A percentile compares a stretch with the other conserved stretches of the same genome.
phyloP scores from a whole-genome alignment of 37 sponge, comb jelly and placozoan species.

The Amphimedon queenslandica region DNA sequence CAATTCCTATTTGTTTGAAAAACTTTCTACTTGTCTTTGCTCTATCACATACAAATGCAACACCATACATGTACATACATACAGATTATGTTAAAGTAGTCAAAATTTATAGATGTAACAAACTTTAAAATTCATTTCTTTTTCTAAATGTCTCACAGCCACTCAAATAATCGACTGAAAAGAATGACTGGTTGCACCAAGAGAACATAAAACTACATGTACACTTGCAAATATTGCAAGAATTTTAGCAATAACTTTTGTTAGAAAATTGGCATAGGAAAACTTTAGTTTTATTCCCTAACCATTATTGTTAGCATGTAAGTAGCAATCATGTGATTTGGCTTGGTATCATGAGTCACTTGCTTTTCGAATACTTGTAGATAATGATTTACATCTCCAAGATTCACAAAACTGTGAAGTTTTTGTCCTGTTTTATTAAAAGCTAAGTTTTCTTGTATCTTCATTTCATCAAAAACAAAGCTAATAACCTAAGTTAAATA shows the following conservation, averaged over 20 bases:
- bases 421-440: not conserved
- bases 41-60: not conserved
- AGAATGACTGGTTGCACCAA: not conserved
- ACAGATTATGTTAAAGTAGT: not conserved
- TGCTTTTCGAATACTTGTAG: not conserved
- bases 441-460: not conserved
- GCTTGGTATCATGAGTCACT: not conserved
- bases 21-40: not conserved
- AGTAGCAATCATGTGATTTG: not conserved
- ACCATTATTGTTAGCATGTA: not conserved
- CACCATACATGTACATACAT: not conserved
- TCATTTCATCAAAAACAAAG: not conserved
- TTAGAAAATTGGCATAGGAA: not conserved
- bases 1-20: not conserved
- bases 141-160: not conserved
- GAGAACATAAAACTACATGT: too few species aligned
- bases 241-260: not conserved
- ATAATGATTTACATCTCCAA: not conserved
- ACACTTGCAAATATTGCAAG: too few species aligned
- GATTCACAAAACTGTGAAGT: not conserved
- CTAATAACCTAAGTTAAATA: too few species aligned
- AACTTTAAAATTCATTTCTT: not conserved
- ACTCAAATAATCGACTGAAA: not conserved
- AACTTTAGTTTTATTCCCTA: not conserved
- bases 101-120: not conserved